phyloP scores from a whole-genome alignment of 1,140 invertebrate genomes.

The Dufourea novaeangliae region DNA sequence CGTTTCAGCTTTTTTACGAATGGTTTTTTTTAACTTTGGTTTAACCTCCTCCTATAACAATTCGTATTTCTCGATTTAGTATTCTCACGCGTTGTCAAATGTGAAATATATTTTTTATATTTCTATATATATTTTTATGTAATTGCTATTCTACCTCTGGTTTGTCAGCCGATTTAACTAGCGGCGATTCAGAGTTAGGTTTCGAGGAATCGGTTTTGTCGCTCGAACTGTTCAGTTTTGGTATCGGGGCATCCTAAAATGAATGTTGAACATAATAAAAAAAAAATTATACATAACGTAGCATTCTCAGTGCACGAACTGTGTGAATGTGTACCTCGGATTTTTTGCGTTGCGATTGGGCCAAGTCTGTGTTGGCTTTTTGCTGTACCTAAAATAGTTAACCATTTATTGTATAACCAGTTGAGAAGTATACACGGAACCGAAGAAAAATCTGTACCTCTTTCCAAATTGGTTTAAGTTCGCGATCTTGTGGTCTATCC shows the following conservation, averaged over 20 bases:
- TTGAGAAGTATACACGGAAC: not conserved
- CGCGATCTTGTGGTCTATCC: constrained; percentile 26
- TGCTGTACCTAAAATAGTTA: constrained; percentile 14
- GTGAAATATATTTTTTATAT: not conserved
- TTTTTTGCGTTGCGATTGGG: not conserved
- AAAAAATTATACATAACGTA: not conserved
- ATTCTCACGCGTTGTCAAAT: not conserved
- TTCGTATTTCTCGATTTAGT: not conserved
- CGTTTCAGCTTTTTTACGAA: constrained; percentile 26
- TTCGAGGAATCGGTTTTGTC: not conserved
- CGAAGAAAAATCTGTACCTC: not conserved
- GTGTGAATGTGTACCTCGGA: not conserved
- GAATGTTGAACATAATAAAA: not conserved
- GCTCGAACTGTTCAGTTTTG: not conserved
- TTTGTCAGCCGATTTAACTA: not conserved
- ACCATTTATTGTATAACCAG: not conserved
- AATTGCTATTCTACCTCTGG: constrained; percentile 21
- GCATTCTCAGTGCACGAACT: not conserved
- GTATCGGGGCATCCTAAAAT: constrained; percentile 27
- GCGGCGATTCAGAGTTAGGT: not conserved
- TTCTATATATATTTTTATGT: too few relatives aligned
- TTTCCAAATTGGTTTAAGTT: constrained; percentile 31
- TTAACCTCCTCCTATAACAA: constrained; percentile 41
- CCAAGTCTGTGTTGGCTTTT: not conserved
- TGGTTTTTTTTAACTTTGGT: constrained; percentile 47